phyloP scores from a whole-genome alignment of 2,888 invertebrate species.

The Coenonympha arcania region DNA sequence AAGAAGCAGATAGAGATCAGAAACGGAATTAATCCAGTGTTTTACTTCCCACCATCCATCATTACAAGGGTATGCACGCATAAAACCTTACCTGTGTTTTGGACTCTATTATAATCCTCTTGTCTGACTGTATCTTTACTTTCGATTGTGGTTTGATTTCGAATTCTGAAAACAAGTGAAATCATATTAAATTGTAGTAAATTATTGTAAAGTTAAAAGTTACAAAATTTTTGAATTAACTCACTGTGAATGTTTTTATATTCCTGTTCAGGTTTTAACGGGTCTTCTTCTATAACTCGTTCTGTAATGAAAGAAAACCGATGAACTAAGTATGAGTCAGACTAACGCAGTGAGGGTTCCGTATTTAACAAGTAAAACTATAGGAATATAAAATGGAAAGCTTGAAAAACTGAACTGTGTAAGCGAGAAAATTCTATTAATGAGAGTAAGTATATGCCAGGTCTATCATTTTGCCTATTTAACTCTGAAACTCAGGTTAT shows the following conservation, averaged over 20 bases:
- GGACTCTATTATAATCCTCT: constrained; percentile 22
- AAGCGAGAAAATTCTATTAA: too few species aligned
- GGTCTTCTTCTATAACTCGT: constrained; percentile 9
- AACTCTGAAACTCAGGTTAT: too few species aligned
- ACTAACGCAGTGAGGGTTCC: background rate
- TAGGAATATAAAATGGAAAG: too few species aligned
- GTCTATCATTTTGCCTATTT: too few species aligned
- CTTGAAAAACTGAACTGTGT: too few species aligned
- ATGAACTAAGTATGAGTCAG: background rate
- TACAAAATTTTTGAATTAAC: background rate
- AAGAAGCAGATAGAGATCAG: too few species aligned
- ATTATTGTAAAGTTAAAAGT: too few species aligned
- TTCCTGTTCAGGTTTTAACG: constrained; percentile 19
- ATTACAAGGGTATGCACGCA: too few species aligned
- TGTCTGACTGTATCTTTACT: constrained; percentile 24
- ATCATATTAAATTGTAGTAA: background rate
- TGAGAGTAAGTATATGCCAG: too few species aligned
- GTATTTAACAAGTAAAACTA: background rate
- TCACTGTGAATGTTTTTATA: constrained; percentile 36
- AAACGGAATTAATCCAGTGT: too few species aligned
- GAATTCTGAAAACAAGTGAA: constrained; percentile 23
- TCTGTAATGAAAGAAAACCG: constrained; percentile 17
- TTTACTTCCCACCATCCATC: too few species aligned
- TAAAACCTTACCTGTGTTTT: constrained; percentile 29
- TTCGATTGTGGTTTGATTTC: constrained; percentile 26